phyloP scores from a whole-genome alignment of 1,140 invertebrate species.

The Halesus radiatus region DNA sequence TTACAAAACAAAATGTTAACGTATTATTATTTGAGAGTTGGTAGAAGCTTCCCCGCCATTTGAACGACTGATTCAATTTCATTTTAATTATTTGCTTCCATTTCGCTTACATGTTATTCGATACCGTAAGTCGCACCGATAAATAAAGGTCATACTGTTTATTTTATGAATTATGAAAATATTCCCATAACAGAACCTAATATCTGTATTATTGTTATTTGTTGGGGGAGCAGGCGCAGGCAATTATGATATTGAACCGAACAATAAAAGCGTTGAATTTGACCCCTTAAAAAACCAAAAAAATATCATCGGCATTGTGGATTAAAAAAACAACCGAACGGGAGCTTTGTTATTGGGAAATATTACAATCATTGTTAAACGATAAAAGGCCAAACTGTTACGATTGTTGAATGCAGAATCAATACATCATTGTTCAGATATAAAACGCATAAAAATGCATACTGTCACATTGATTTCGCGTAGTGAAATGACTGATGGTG shows the following conservation, averaged over 20 bases:
- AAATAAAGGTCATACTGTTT: slow-evolving; percentile 55
- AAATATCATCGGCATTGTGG: slow-evolving; percentile 42
- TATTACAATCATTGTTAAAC: slow-evolving; percentile 41
- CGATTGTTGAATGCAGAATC: background rate
- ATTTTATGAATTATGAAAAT: slow-evolving; percentile 57
- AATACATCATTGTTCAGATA: slow-evolving; percentile 7
- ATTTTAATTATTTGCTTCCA: slow-evolving; percentile 24
- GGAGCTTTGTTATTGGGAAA: slow-evolving; percentile 6
- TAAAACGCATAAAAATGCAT: slow-evolving; percentile 12
- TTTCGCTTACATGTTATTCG: slow-evolving; percentile 34
- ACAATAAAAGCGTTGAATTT: slow-evolving; percentile 48
- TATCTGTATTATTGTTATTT: background rate
- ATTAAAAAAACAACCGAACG: slow-evolving; percentile 43
- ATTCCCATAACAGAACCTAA: slow-evolving; percentile 39
- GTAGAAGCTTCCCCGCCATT: background rate
- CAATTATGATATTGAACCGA: slow-evolving; percentile 57
- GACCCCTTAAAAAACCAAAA: slow-evolving; percentile 44
- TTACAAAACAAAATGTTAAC: too few species aligned
- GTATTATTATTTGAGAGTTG: background rate
- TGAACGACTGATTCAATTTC: slow-evolving; percentile 7
- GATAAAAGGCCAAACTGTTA: slow-evolving; percentile 1
- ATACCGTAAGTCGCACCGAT: slow-evolving; percentile 16
- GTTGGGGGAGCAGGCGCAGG: slow-evolving; percentile 43
- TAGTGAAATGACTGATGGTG: slow-evolving; percentile 22
- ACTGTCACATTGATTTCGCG: slow-evolving; percentile 5